Evolutionary conservation across 2,113 vertebrate genomes (phyloP).

Genomic region (Butastur rufipennis): DNA sequence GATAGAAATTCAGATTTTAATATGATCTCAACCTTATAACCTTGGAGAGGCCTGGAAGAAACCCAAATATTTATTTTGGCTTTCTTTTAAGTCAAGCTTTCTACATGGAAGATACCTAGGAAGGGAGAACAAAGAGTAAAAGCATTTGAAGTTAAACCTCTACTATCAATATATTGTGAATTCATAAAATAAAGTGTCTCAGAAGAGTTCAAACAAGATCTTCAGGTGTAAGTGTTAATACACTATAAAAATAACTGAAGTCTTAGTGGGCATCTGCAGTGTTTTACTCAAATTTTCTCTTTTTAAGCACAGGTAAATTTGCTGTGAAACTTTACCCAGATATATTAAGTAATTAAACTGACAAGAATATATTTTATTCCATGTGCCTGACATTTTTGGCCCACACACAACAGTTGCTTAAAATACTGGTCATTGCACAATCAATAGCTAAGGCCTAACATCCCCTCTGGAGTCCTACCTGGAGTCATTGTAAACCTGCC

Average conservation of each 20-base stretch:
- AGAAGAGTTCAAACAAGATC: not conserved
- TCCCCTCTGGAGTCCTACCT: not conserved
- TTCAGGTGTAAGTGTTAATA: not conserved
- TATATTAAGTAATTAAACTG: not conserved
- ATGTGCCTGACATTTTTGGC: not conserved
- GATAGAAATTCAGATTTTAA: not conserved
- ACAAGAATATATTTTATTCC: not conserved
- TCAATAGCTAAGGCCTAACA: not conserved
- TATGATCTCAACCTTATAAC: not conserved
- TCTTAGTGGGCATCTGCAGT: not conserved
- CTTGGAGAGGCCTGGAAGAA: not conserved
- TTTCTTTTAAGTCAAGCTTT: not conserved
- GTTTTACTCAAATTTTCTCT: not conserved
- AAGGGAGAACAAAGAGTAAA: not conserved
- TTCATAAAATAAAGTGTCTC: not conserved
- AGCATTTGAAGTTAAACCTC: not conserved
- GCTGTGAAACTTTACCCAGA: not conserved
- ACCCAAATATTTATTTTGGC: not conserved
- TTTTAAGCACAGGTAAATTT: not conserved
- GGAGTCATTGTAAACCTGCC: constrained; percentile 65
- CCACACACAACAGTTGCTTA: not conserved
- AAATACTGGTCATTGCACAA: not conserved
- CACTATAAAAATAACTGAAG: not conserved
- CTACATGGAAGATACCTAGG: not conserved
- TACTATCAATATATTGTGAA: not conserved